Percentiles rank a stretch among this genome's conserved stretches.
Conservation (phyloP, 2,797 vertebrate species). For the Mionectes olivaceus region DNA sequence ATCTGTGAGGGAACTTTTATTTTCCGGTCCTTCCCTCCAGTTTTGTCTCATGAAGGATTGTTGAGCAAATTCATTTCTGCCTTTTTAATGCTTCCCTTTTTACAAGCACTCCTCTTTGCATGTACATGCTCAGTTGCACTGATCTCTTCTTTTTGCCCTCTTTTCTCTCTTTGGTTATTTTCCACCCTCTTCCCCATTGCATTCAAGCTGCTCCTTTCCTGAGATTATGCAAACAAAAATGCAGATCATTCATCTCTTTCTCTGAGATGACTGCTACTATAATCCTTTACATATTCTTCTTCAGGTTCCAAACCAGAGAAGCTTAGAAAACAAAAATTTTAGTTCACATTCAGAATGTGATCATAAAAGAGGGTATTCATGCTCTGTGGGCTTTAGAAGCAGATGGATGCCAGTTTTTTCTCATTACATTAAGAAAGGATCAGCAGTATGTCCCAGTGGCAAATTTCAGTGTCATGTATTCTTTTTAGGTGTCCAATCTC, state of each 20-base stretch:
- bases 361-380: background rate
- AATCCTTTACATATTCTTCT: background rate
- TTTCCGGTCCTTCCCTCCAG: background rate
- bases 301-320: background rate
- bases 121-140: background rate
- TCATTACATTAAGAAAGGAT: background rate
- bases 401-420: background rate
- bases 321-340: background rate
- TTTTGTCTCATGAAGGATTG: background rate
- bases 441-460: background rate
- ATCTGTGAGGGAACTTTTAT: background rate
- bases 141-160: background rate
- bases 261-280: background rate
- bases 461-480: background rate
- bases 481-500: background rate
- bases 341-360: background rate
- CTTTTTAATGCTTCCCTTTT: background rate
- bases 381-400: background rate
- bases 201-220: background rate
- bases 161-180: background rate
- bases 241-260: background rate
- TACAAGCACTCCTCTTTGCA: background rate
- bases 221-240: background rate
- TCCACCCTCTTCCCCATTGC: rapidly evolving
- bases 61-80: background rate